Evolutionary conservation across 2,888 invertebrate genomes (phyloP).

Genomic region (Drosophila putrida): DNA sequence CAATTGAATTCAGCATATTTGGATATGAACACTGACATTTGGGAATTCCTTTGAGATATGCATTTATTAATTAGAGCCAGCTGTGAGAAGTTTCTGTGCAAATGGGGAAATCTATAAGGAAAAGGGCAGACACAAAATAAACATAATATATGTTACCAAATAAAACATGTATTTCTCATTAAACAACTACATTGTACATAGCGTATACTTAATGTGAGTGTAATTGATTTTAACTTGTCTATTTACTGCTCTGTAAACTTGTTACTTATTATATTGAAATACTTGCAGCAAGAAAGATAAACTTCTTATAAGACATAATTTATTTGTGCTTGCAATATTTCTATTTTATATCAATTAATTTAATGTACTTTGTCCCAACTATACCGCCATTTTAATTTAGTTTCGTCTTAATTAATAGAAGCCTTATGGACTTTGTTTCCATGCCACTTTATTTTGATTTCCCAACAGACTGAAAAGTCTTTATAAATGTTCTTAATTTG

Average conservation of each 20-base stretch:
- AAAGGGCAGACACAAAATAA: background rate
- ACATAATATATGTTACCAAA: background rate
- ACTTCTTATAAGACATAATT: background rate
- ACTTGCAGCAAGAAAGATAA: background rate
- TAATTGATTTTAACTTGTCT: background rate
- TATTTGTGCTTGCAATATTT: background rate
- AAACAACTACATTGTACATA: too few species aligned
- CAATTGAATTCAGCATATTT: slow-evolving; percentile 22
- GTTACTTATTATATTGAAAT: background rate
- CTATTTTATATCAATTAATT: background rate
- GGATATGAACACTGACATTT: slow-evolving; percentile 4
- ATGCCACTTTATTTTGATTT: slow-evolving; percentile 15
- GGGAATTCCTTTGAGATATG: slow-evolving; percentile 23
- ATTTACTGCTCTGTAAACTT: background rate
- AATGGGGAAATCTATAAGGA: background rate
- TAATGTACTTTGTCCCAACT: background rate
- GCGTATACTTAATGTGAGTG: background rate
- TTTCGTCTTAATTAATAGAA: background rate
- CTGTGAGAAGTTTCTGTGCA: background rate
- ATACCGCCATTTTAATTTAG: background rate
- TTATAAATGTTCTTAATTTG: background rate
- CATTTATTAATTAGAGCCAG: slow-evolving; percentile 29
- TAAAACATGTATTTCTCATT: background rate
- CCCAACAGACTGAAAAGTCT: slow-evolving; percentile 3
- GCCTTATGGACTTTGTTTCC: background rate